Percentiles rank a stretch among this genome's conserved stretches.
Conservation (phyloP, 1,140 invertebrate genomes). For the Leptestheria dahalacensis region DNA sequence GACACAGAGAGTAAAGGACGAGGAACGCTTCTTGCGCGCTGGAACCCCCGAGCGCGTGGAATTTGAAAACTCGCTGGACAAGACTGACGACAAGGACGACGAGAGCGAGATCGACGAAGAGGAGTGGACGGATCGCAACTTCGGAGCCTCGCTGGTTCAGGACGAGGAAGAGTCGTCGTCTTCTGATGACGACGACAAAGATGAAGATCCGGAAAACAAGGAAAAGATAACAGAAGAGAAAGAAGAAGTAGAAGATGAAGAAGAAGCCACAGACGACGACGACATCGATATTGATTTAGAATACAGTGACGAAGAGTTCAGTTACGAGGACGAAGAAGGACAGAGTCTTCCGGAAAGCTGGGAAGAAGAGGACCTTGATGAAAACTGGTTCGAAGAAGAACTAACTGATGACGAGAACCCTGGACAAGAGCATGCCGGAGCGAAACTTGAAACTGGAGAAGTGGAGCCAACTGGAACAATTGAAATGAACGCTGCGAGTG, state of each 20-base stretch:
- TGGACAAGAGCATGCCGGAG: no score
- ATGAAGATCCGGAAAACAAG: slow-evolving; percentile 39
- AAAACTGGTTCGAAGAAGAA: not conserved
- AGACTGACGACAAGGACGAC: slow-evolving; percentile 42
- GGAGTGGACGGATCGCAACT: slow-evolving; percentile 83
- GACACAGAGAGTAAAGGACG: not conserved
- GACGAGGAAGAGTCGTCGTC: slow-evolving; percentile 56
- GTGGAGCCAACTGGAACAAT: no score
- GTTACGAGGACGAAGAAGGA: not conserved
- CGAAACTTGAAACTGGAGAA: no score
- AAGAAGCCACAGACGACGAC: slow-evolving; percentile 71
- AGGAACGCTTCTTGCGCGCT: slow-evolving; percentile 18
- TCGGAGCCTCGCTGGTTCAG: slow-evolving; percentile 52
- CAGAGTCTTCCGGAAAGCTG: not conserved
- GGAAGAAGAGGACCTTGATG: not conserved
- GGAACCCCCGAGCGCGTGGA: slow-evolving; percentile 66
- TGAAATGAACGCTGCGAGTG: no score
- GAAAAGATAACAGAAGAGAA: slow-evolving; percentile 40
- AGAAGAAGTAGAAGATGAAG: slow-evolving; percentile 28
- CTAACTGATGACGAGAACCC: no score
- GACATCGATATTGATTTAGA: slow-evolving; percentile 78
- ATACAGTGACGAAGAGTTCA: slow-evolving; percentile 25
- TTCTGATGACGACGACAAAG: slow-evolving; percentile 31
- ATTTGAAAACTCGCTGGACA: slow-evolving; percentile 47
- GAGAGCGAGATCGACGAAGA: slow-evolving; percentile 74